Evolutionary conservation across 1,140 invertebrate species (phyloP), one percentile per base, ranked within the genome.

Genomic region (Atta colombica): DNA sequence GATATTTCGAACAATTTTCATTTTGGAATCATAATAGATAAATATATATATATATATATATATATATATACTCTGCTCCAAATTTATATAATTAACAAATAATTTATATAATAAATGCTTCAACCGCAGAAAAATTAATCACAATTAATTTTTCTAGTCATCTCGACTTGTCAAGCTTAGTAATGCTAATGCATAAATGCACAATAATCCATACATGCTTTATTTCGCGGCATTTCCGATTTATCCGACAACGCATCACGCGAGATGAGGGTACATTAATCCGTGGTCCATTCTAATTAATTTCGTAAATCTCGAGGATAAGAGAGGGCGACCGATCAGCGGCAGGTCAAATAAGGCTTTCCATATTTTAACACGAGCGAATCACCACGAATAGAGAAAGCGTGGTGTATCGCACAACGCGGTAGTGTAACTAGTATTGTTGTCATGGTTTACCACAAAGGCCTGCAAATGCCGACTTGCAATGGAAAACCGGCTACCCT

Each of bases 381-480:
- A 16, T 75, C 69, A 66, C 18, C 53, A 21, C 51, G 49, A 55
- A 82, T 49, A 58, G 63, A 81, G 71, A 58, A 45, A 86, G 14
- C 10, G 39, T 69, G 49, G 61, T 74, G 86, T 77, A 58, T 72
- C 78, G n/a, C n/a, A n/a, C n/a, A n/a, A n/a, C 18, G 65, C 10
- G 77, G 86, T 63, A 61, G 55, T 51, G 63, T 69, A 82, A 66
- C 89, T 71, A 65, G 77, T 87, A 92, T 94, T 94, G 94, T 94
- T 92, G 5, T 6, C 92, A 91, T 89, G 93, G 93, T 94, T 94
- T 91, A 92, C 93, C 92, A 94, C 94, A 94, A 94, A 94, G 89
- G 93, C 93, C 94, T 94, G 93, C 90, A 93, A 94, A 94, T 94
- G 93, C 92, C 94, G 88, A 92, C 77, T 92, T 89, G 89, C 91